These are phyloP conservation scores for Yponomeuta plumbellus DNA, from an alignment of 2,888 invertebrate species.

Conservation along the genomic window DNA sequence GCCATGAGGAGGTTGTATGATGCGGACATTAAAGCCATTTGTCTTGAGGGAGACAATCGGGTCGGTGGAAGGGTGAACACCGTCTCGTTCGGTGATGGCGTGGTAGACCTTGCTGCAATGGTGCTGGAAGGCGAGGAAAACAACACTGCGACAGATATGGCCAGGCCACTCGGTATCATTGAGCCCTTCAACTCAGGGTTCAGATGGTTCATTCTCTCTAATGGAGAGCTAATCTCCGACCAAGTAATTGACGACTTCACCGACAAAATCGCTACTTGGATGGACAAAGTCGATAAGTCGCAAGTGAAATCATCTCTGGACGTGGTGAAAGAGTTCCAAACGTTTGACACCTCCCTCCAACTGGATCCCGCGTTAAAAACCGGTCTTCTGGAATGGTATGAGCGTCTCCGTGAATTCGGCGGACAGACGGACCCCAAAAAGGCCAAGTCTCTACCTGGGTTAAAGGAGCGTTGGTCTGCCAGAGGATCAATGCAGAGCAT, in stretches of 20 bases:
- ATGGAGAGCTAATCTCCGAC: no score
- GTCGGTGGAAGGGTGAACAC: conserved; percentile 70
- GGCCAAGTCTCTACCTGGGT: not conserved
- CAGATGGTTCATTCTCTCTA: no score
- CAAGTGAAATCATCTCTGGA: not conserved
- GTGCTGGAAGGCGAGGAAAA: conserved; percentile 52
- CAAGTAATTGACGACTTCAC: no score
- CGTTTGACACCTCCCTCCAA: not conserved
- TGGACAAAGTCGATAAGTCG: conserved; percentile 2
- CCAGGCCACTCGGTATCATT: conserved; percentile 3
- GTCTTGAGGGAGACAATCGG: conserved; percentile 71
- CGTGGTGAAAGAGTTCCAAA: not conserved
- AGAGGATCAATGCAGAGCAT: not conserved
- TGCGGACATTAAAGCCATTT: conserved; percentile 33
- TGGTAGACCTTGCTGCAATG: conserved; percentile 80
- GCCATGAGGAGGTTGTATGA: conserved; percentile 26
- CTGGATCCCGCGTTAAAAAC: not conserved
- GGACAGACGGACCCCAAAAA: conserved; percentile 1
- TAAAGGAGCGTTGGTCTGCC: not conserved
- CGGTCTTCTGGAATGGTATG: conserved; percentile 4
- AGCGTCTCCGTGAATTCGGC: not conserved
- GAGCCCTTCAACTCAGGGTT: not conserved
- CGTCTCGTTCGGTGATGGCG: conserved; percentile 54
- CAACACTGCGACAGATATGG: conserved; percentile 5
- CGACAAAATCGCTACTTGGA: not conserved